A percentile compares a stretch with the other conserved stretches of the same genome.
These are phyloP conservation scores for Eumacrocentrus americanus DNA, from an alignment of 2,888 invertebrate species.

Conservation along the genomic window DNA sequence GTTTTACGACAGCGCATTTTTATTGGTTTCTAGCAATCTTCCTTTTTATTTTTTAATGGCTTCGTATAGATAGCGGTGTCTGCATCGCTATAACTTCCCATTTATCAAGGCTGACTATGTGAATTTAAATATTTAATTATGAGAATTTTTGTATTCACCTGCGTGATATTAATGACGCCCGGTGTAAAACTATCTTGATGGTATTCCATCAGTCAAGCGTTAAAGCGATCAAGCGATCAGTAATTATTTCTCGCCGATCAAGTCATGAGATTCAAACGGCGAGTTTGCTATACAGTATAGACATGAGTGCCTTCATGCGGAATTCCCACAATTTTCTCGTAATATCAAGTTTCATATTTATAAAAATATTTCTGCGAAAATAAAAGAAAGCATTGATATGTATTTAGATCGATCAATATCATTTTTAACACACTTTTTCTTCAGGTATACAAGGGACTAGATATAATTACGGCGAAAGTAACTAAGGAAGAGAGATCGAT, in stretches of 20 bases:
- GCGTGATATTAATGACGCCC: constrained; percentile 10
- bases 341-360: neutral
- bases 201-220: constrained; percentile 18
- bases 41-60: too few species aligned
- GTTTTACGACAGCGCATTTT: too few species aligned
- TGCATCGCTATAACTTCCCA: neutral
- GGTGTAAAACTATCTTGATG: constrained; percentile 11
- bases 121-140: constrained; percentile 11
- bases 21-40: too few species aligned
- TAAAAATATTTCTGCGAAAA: neutral
- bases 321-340: neutral
- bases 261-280: constrained; percentile 1
- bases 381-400: neutral
- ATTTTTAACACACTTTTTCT: constrained; percentile 42
- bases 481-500: constrained; percentile 75
- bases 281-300: neutral
- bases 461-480: constrained; percentile 94
- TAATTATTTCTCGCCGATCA: constrained; percentile 19
- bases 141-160: constrained; percentile 12
- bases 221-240: constrained; percentile 14
- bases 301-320: neutral
- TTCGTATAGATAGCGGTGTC: too few species aligned
- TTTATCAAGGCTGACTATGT: neutral
- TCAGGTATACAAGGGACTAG: constrained; percentile 91
- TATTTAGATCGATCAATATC: constrained; percentile 6